phyloP scores from a whole-genome alignment of 2,113 vertebrate genomes.

The Leucopsar rothschildi region DNA sequence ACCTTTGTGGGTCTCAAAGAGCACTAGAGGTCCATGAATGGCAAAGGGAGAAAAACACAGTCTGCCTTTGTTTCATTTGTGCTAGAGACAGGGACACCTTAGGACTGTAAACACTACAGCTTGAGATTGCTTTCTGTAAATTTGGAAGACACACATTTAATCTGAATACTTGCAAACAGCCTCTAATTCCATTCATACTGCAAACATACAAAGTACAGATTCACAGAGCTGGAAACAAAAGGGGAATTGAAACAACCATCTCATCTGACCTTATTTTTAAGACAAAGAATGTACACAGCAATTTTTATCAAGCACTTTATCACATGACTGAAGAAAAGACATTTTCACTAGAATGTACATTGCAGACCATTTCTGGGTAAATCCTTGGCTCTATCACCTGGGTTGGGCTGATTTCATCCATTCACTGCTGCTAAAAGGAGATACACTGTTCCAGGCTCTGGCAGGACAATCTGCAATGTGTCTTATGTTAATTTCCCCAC shows the following conservation, averaged over 20 bases:
- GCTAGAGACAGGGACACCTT: neutral
- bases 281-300: neutral
- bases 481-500: neutral
- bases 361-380: neutral
- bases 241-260: neutral
- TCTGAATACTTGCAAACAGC: neutral
- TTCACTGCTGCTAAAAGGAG: neutral
- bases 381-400: neutral
- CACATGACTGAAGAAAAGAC: neutral
- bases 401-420: neutral
- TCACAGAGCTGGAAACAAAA: conserved; percentile 14
- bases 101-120: neutral
- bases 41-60: neutral
- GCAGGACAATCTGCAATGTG: neutral
- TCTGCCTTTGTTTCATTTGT: neutral
- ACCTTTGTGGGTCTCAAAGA: neutral
- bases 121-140: neutral
- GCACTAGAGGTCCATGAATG: neutral
- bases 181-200: neutral
- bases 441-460: accelerated
- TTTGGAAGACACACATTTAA: neutral
- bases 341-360: neutral
- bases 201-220: neutral
- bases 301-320: neutral
- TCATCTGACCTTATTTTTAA: conserved; percentile 27